Conservation (phyloP, 2,797 vertebrate species). For the Leptodactylus fallax region DNA sequence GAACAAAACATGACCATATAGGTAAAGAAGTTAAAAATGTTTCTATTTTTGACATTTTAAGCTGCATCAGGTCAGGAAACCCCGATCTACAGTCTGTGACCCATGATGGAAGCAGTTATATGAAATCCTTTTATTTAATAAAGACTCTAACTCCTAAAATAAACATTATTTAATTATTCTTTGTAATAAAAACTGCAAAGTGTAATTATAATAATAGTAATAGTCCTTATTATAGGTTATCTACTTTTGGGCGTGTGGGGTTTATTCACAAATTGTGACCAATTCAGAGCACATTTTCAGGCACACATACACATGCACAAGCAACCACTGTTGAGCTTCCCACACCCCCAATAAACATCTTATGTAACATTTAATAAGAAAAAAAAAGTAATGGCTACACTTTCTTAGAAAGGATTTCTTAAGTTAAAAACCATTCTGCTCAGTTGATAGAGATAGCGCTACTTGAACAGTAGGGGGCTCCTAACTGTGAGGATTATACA, state of each 20-base stretch:
- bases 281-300: not conserved
- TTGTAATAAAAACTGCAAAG: not conserved
- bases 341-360: not conserved
- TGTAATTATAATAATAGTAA: not conserved
- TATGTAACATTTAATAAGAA: not conserved
- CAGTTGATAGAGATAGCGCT: not conserved
- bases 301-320: not conserved
- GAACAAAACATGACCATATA: too few species aligned
- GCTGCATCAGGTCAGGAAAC: too few species aligned
- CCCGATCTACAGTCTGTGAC: not conserved
- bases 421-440: not conserved
- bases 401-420: not conserved
- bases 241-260: not conserved
- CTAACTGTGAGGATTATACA: not conserved
- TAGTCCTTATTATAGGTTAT: not conserved
- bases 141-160: not conserved
- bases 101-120: not conserved
- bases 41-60: too few species aligned
- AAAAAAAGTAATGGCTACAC: not conserved
- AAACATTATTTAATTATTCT: not conserved
- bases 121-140: not conserved
- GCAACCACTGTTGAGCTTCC: not conserved
- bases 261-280: not conserved
- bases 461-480: not conserved
- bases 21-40: too few species aligned